phyloP scores from a whole-genome alignment of 2,888 invertebrate species.

The Eucriotettix oculatus region DNA sequence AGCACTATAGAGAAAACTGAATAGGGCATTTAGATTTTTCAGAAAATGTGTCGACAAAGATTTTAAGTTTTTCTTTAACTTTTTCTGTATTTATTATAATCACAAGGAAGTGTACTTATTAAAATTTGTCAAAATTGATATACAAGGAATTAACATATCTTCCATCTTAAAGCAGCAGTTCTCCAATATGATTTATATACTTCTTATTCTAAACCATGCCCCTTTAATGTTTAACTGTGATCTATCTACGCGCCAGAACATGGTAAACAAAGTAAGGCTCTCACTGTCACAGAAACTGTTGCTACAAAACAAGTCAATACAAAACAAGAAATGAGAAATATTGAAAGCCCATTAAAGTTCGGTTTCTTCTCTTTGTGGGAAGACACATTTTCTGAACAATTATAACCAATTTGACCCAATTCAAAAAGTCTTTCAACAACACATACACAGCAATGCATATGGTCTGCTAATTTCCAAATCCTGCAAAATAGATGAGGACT shows the following conservation, averaged over 20 bases:
- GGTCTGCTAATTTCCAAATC: too few relatives aligned
- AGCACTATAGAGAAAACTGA: not conserved
- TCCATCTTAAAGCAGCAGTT: too few relatives aligned
- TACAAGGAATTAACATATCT: too few relatives aligned
- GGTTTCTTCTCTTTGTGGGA: conserved; percentile 44
- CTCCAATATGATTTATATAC: too few relatives aligned
- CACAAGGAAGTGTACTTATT: too few relatives aligned
- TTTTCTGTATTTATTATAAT: too few relatives aligned
- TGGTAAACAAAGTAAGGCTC: conserved; percentile 3
- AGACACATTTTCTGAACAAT: conserved; percentile 69
- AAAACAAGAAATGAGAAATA: not conserved
- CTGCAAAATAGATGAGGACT: too few relatives aligned
- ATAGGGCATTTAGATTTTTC: conserved; percentile 24
- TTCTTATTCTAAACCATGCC: conserved; percentile 11
- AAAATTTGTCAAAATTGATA: too few relatives aligned
- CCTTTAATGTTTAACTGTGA: conserved; percentile 13
- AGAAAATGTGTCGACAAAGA: conserved; percentile 51
- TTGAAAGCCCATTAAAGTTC: conserved; percentile 4
- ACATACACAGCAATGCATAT: too few relatives aligned
- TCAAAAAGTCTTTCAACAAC: too few relatives aligned
- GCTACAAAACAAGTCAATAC: not conserved
- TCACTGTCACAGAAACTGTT: conserved; percentile 4
- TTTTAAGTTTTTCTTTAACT: not conserved
- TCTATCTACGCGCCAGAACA: conserved; percentile 8
- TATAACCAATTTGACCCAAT: too few relatives aligned